Evolutionary conservation across 2,888 invertebrate genomes (phyloP).

Genomic region (Pocota personata): DNA sequence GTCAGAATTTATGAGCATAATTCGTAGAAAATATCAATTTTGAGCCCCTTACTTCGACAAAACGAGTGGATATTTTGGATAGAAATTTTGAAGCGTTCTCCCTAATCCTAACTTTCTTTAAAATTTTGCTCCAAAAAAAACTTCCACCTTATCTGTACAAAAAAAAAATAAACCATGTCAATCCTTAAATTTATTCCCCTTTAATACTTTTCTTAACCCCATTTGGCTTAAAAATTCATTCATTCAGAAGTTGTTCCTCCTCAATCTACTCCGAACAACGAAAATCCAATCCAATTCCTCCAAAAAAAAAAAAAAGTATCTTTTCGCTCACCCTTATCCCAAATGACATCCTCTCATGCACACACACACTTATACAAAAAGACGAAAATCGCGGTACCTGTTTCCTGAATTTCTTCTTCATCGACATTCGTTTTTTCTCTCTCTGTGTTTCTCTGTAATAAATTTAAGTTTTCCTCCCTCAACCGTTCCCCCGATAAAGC

Average conservation of each 20-base stretch:
- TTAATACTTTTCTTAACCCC: neutral
- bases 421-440: slow-evolving; percentile 10
- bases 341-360: slow-evolving; percentile 6
- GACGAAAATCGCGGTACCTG: slow-evolving; percentile 59
- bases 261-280: slow-evolving; percentile 1
- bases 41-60: no score
- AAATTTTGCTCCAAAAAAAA: no score
- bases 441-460: slow-evolving; percentile 46
- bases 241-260: slow-evolving; percentile 44
- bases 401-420: slow-evolving; percentile 54
- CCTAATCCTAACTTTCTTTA: no score
- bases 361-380: neutral
- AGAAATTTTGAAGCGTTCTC: no score
- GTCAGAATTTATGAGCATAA: no score
- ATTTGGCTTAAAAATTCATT: slow-evolving; percentile 58
- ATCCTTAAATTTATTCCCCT: slow-evolving; percentile 14
- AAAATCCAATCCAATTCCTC: slow-evolving; percentile 38
- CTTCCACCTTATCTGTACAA: neutral
- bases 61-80: no score
- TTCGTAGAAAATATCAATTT: no score
- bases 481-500: neutral
- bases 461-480: slow-evolving; percentile 43
- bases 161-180: slow-evolving; percentile 20
- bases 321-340: slow-evolving; percentile 34
- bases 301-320: slow-evolving; percentile 39